A percentile compares a stretch with the other conserved stretches of the same genome.
These are phyloP conservation scores for Drosophila virilis DNA, from an alignment of 1,140 invertebrate species.

Conservation along the genomic window DNA sequence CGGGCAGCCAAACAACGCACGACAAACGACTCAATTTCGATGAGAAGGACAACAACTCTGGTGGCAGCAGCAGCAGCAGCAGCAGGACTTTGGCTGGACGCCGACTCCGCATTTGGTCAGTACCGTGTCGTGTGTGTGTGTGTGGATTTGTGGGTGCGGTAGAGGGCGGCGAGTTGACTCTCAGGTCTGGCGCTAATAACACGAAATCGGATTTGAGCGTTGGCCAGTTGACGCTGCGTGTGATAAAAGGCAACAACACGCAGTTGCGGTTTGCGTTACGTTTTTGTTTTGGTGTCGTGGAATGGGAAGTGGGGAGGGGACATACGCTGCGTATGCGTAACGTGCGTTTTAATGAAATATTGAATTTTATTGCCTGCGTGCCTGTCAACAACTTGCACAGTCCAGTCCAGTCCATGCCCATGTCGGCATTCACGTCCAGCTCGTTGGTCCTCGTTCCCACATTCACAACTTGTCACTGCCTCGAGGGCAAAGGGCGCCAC, in stretches of 20 bases:
- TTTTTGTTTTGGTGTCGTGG: not conserved
- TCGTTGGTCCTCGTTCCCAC: constrained; percentile 11
- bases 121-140: constrained; percentile 9
- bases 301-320: constrained; percentile 5
- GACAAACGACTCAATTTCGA: constrained; percentile 76
- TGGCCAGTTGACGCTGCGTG: constrained; percentile 66
- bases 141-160: constrained; percentile 15
- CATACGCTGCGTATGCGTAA: constrained; percentile 79
- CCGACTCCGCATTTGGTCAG: constrained; percentile 12
- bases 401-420: constrained; percentile 37
- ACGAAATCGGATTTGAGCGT: constrained; percentile 79
- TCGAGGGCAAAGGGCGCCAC: constrained; percentile 44
- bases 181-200: constrained; percentile 65
- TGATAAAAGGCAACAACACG: constrained; percentile 77
- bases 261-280: constrained; percentile 65
- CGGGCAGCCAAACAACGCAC: constrained; percentile 26
- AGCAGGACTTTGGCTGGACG: constrained; percentile 1
- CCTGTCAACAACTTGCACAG: constrained; percentile 66
- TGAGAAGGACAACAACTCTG: constrained; percentile 51
- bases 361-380: constrained; percentile 84
- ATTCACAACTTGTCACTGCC: constrained; percentile 79
- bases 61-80: constrained; percentile 1
- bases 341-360: constrained; percentile 84
- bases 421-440: constrained; percentile 35
- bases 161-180: not conserved